These are phyloP conservation scores for Meda fulgida DNA, from an alignment of 2,797 vertebrate species.

Conservation along the genomic window DNA sequence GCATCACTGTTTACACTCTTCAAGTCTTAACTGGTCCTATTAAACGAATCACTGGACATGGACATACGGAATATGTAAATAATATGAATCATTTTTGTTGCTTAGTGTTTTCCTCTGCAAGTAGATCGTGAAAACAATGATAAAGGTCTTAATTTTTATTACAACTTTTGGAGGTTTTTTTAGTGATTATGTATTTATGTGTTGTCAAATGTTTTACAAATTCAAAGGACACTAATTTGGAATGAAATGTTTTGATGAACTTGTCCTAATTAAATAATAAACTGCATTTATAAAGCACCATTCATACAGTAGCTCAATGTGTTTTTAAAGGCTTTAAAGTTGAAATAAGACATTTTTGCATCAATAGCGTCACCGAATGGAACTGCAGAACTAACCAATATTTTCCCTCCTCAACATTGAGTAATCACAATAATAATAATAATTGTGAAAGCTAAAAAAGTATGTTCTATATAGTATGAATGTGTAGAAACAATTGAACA, in stretches of 20 bases:
- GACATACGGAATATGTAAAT: conserved; percentile 4
- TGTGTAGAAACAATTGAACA: no score
- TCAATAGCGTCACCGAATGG: no score
- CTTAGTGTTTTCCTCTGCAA: background rate
- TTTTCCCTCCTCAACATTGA: background rate
- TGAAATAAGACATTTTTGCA: background rate
- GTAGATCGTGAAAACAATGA: background rate
- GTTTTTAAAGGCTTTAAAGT: background rate
- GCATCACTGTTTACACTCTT: background rate
- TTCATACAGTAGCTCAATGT: background rate
- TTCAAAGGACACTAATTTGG: background rate
- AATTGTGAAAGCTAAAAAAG: no score
- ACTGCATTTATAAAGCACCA: background rate
- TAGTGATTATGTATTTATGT: background rate
- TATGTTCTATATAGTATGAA: no score
- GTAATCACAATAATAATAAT: no score
- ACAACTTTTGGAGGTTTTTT: no score
- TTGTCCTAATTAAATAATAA: conserved; percentile 8
- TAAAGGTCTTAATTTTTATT: background rate
- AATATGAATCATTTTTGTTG: background rate
- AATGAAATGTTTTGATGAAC: background rate
- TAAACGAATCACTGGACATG: background rate
- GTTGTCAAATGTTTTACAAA: background rate
- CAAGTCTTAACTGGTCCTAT: background rate
- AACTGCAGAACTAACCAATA: background rate